phyloP scores from a whole-genome alignment of 2,888 invertebrate genomes.

The Eupithecia abbreviata region DNA sequence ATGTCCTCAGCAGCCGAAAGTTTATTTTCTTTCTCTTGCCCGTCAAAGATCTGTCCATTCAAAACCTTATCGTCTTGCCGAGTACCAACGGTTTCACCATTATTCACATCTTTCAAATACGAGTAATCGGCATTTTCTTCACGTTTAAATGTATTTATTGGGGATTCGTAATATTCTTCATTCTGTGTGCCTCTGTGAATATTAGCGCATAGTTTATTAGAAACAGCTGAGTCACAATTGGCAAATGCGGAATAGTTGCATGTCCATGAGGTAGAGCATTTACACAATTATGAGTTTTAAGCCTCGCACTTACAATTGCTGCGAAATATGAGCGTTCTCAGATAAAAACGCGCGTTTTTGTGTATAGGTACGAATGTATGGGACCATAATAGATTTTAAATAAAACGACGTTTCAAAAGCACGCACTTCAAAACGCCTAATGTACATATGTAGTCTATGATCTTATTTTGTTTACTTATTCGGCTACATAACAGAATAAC shows the following conservation, averaged over 20 bases:
- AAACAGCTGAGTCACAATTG: background rate
- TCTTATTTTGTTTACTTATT: background rate
- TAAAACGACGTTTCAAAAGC: no score
- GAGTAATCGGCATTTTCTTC: slow-evolving; percentile 43
- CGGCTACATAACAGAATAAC: background rate
- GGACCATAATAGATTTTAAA: background rate
- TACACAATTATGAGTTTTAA: background rate
- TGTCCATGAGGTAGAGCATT: background rate
- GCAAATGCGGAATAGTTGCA: background rate
- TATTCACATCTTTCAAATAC: slow-evolving; percentile 17
- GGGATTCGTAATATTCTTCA: slow-evolving; percentile 43
- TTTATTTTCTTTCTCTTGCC: background rate
- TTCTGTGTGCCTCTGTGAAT: slow-evolving; percentile 37
- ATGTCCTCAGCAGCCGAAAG: background rate
- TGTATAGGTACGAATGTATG: background rate
- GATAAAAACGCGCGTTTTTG: background rate
- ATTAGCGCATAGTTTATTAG: slow-evolving; percentile 11
- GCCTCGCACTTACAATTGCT: background rate
- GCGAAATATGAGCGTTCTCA: background rate
- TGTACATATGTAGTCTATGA: background rate
- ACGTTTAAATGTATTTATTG: slow-evolving; percentile 32
- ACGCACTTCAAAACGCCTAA: background rate
- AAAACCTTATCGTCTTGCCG: background rate
- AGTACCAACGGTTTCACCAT: slow-evolving; percentile 17
- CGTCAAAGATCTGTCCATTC: background rate